phyloP scores from a whole-genome alignment of 2,113 vertebrate species.

The Rhipidura dahli region DNA sequence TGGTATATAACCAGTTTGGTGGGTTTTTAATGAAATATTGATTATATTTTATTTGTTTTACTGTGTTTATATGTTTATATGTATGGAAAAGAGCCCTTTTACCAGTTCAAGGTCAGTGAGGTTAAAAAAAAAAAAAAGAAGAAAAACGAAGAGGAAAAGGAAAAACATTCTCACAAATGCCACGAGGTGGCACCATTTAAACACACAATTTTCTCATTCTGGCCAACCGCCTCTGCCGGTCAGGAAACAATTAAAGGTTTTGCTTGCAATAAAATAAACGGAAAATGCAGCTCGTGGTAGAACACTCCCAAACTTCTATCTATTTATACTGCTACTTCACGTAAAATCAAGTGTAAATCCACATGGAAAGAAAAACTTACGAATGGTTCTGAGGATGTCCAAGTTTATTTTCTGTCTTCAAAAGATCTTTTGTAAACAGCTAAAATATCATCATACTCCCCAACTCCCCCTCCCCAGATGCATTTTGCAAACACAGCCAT shows the following conservation, averaged over 20 bases:
- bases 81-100: neutral
- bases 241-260: neutral
- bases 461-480: neutral
- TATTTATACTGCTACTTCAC: neutral
- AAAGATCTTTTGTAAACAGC: neutral
- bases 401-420: neutral
- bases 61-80: neutral
- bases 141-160: neutral
- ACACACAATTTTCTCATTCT: neutral
- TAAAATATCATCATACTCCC: neutral
- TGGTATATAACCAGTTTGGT: neutral
- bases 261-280: neutral
- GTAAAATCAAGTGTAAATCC: neutral
- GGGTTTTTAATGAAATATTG: neutral
- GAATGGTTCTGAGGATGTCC: neutral
- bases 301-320: neutral
- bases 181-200: constrained; percentile 66
- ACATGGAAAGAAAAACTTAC: neutral
- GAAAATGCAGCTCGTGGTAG: neutral
- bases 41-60: neutral
- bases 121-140: too few relatives aligned
- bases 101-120: neutral
- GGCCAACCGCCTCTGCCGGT: rapidly evolving
- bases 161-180: neutral
- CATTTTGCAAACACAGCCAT: neutral